Conservation (phyloP, 2,888 invertebrate species). For the Idaea dimidiata region DNA sequence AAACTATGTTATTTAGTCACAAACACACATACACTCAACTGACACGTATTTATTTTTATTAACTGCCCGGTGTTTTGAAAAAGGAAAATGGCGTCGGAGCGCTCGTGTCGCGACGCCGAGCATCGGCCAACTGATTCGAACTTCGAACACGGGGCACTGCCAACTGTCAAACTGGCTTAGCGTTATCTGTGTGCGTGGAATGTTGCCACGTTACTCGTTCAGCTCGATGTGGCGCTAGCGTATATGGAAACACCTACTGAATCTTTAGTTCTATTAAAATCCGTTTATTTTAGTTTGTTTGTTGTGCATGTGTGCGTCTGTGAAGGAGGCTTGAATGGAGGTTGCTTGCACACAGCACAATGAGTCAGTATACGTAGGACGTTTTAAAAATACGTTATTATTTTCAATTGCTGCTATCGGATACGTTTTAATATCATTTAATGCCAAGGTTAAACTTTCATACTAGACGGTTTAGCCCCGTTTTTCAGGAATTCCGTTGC, state of each 20-base stretch:
- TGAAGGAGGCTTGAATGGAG: slow-evolving; percentile 66
- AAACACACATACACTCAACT: slow-evolving; percentile 50
- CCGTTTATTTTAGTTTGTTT: background rate
- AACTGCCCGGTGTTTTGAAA: slow-evolving; percentile 58
- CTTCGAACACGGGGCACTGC: slow-evolving; percentile 43
- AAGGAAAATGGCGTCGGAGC: slow-evolving; percentile 62
- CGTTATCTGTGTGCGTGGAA: slow-evolving; percentile 42
- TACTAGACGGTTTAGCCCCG: slow-evolving; percentile 31
- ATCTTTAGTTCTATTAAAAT: slow-evolving; percentile 6
- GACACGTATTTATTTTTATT: slow-evolving; percentile 71
- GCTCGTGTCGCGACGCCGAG: slow-evolving; percentile 71
- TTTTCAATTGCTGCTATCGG: slow-evolving; percentile 32
- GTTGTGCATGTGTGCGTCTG: slow-evolving; percentile 27
- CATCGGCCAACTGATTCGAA: slow-evolving; percentile 72
- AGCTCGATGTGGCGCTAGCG: slow-evolving; percentile 22
- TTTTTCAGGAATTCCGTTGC: slow-evolving; percentile 21
- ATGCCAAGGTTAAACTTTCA: slow-evolving; percentile 37
- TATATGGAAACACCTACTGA: slow-evolving; percentile 19
- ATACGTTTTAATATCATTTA: slow-evolving; percentile 23
- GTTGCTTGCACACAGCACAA: slow-evolving; percentile 20
- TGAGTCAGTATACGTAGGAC: slow-evolving; percentile 56
- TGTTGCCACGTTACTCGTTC: slow-evolving; percentile 26
- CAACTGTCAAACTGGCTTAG: slow-evolving; percentile 75
- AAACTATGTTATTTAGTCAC: slow-evolving; percentile 19
- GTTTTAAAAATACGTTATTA: slow-evolving; percentile 46